phyloP scores from a whole-genome alignment of 1,140 invertebrate genomes.

The Temnothorax longispinosus region DNA sequence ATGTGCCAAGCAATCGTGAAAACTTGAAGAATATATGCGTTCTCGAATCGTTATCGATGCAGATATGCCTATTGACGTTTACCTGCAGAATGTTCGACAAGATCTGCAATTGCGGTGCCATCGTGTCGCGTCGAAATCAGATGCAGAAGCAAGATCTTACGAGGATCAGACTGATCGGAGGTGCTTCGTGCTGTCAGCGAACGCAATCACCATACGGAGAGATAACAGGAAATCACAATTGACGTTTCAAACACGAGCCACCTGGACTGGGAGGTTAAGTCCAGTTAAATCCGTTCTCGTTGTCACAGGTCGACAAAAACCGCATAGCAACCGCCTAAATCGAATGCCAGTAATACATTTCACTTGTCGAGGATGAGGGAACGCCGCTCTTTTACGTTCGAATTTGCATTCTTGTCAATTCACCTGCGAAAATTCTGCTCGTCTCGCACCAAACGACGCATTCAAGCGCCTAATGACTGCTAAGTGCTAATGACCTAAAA shows the following conservation, averaged over 20 bases:
- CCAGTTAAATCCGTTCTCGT: background rate
- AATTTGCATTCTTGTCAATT: conserved; percentile 11
- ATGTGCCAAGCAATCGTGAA: background rate
- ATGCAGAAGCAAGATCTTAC: background rate
- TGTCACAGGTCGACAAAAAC: background rate
- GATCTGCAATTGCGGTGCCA: conserved; percentile 79
- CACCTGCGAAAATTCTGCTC: background rate
- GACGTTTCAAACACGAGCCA: conserved; percentile 12
- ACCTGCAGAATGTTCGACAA: conserved; percentile 79
- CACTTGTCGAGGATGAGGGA: background rate
- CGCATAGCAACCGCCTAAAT: background rate
- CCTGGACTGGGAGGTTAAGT: conserved; percentile 15
- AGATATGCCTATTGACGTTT: conserved; percentile 22
- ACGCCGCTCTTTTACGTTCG: background rate
- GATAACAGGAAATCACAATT: conserved; percentile 16
- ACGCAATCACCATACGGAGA: conserved; percentile 19
- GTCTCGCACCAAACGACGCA: background rate
- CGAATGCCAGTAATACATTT: background rate
- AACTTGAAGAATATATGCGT: background rate
- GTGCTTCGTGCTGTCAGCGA: background rate
- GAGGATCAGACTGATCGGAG: background rate
- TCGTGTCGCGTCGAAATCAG: conserved; percentile 55
- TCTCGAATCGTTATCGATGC: background rate
- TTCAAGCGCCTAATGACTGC: too few species aligned
- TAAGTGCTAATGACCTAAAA: too few species aligned